Evolutionary conservation across 2,113 vertebrate genomes (phyloP), one percentile per base, ranked within the genome.

Genomic region (Jaculus jaculus): DNA sequence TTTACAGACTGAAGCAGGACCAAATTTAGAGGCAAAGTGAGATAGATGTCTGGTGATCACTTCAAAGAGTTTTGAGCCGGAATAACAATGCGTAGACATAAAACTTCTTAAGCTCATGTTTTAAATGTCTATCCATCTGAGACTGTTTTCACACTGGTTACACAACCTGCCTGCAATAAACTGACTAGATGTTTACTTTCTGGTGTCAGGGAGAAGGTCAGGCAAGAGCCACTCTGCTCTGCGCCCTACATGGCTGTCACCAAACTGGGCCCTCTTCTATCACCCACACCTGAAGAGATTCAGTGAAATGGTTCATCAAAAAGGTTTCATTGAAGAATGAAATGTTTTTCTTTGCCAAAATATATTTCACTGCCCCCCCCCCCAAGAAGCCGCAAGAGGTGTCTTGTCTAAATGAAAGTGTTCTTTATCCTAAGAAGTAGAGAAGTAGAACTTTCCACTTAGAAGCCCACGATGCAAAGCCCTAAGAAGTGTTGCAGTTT

Each of bases 1-100:
- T 88, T 93, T 63, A 4, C 37, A 96, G 72, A 87, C 3, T 32
- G 24, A 66, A 26, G 42, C 24, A 69, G 21, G n/a, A 65, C 16
- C n/a, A 88, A 88, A 84, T 23, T 60, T 75, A 85, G 79, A 94
- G 23, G 51, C 34, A 81, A 68, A 77, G 21, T 73, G 26, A 92
- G 47, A 79, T 69, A 92, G 47, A 79, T 69, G 7, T 51, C 63
- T 77, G 15, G 72, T 28, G 42, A 87, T 32, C 17, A 60, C 23
- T 37, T 77, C 65, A 83, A 92, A 82, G 91, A 95, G 93, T 88
- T 82, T 86, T 90, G 47, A 93, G 42, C 23, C 24, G 54, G 8
- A 1, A 66, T 89, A 72, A 79, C 71, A 71, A 10, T 93, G 54
- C 88, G 17, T 72, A 90, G 81, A 39, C 30, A 88, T 78, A 60